Evolutionary conservation across 2,888 invertebrate genomes (phyloP), one percentile per base, ranked within the genome.

Genomic region (Drosophila rellima): DNA sequence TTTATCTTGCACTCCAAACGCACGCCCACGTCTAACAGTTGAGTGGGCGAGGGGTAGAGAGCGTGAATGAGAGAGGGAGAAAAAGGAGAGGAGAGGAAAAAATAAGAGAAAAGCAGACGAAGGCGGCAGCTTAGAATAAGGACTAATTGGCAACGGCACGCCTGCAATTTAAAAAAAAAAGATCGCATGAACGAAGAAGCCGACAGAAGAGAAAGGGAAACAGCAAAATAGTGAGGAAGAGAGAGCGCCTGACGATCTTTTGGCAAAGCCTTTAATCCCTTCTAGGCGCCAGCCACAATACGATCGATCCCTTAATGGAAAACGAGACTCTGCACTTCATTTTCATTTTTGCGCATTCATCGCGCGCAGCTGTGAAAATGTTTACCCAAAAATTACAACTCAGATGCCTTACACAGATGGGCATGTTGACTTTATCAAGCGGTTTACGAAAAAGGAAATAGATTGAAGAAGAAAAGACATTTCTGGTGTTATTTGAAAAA

Each of bases 181-280:
- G n/a, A 20, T 50, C 17, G 44, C 29, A 35, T 8, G 15, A 29
- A 3, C 37, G 10, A 10, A 40, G 8, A 29, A 11, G 11, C 23
- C 55, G 26, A 18, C 3, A 11, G 0, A 8, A 47, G 47, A n/a
- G 47, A 50, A 1, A 35, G 31, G n/a, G 48, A 48, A 17, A 31
- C 3, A 2, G 15, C 7, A 2, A 15, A 7, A 15, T 2, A 8
- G 15, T 15, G 37, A 18, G 8, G 2, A 10, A 37, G 5, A 44
- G 52, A 29, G 44, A 31, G 15, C n/a, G 40, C 60, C 10, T 35
- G 52, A 17, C 23, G 45, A 29, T 52, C 50, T 47, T 50, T 69
- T 73, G 51, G 74, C 83, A 86, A 86, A 86, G 90, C 86, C 89
- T 79, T 78, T 86, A 86, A 88, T 86, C 81, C 79, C 70, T 23